These are phyloP conservation scores for Piaya cayana DNA, from an alignment of 2,113 vertebrate species.

Conservation along the genomic window DNA sequence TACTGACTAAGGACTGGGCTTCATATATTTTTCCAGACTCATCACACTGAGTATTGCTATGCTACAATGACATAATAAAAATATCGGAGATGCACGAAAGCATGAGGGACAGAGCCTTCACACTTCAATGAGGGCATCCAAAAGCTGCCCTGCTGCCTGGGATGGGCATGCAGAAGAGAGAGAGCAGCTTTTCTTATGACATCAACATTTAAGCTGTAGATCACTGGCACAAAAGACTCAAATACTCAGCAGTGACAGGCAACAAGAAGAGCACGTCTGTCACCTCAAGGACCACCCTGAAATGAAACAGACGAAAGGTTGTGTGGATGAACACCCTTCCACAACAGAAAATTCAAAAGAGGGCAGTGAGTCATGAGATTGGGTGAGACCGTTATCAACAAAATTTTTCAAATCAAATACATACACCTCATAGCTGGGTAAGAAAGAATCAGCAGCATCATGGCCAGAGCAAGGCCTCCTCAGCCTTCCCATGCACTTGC, in stretches of 20 bases:
- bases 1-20: neutral
- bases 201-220: neutral
- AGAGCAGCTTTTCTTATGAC: neutral
- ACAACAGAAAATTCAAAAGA: neutral
- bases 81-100: neutral
- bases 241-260: neutral
- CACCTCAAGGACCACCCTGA: neutral
- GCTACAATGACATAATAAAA: neutral
- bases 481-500: neutral
- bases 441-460: neutral
- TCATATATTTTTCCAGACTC: neutral
- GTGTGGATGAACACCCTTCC: neutral
- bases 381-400: rapidly evolving
- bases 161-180: neutral
- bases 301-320: neutral
- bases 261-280: neutral
- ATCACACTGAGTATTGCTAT: neutral
- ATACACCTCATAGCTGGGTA: neutral
- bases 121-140: neutral
- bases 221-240: neutral
- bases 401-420: neutral
- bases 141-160: neutral
- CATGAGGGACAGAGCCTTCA: neutral
- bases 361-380: neutral
- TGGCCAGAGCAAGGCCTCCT: neutral